Evolutionary conservation across 2,113 vertebrate species (phyloP).

Genomic region (Pontoporia blainvillei): DNA sequence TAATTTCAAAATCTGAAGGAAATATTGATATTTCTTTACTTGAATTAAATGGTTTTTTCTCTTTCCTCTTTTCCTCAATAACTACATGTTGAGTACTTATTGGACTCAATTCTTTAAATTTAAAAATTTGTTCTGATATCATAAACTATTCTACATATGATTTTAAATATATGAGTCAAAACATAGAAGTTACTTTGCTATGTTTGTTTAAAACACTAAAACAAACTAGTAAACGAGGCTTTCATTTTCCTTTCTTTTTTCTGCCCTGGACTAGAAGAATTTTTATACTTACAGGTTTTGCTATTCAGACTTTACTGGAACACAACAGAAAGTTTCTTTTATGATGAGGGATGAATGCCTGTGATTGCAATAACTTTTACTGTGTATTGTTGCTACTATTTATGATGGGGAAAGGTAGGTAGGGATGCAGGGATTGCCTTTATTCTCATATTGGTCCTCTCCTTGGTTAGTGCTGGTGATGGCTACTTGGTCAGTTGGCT

Average conservation of each 20-base stretch:
- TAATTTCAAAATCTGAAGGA: not conserved
- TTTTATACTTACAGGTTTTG: not conserved
- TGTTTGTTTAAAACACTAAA: not conserved
- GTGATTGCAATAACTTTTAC: accelerated
- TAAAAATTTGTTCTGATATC: not conserved
- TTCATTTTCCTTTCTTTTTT: not conserved
- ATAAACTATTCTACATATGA: not conserved
- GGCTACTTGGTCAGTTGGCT: not conserved
- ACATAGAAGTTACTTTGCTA: not conserved
- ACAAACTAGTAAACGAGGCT: not conserved
- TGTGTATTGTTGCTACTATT: not conserved
- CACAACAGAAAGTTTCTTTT: not conserved
- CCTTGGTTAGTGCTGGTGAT: not conserved
- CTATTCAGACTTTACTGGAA: not conserved
- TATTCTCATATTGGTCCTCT: not conserved
- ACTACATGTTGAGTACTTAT: not conserved
- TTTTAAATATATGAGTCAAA: not conserved
- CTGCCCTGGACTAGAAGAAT: no score
- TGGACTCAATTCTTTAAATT: not conserved
- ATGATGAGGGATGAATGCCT: not conserved
- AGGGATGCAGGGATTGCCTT: not conserved
- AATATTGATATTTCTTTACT: not conserved
- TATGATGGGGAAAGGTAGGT: not conserved
- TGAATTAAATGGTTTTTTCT: not conserved
- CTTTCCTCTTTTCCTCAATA: not conserved